Conservation (phyloP, 2,888 invertebrate species). For the Eledona agricola region DNA sequence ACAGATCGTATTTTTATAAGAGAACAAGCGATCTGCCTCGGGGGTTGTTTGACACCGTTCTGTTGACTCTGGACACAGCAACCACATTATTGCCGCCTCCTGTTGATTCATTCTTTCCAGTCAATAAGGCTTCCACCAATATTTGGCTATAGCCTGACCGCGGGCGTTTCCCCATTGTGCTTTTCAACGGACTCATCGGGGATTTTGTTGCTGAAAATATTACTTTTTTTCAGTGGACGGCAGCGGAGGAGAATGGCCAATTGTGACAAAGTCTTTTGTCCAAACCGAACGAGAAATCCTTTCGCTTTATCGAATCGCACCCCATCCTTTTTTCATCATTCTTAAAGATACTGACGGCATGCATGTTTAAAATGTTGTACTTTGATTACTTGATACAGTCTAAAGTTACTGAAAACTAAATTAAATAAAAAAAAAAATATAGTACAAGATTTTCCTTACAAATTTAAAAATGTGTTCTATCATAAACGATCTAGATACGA, state of each 20-base stretch:
- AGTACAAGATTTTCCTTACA: too few species aligned
- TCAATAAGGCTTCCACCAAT: constrained; percentile 47
- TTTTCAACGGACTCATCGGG: constrained; percentile 32
- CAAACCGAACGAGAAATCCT: too few species aligned
- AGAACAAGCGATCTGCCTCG: constrained; percentile 53
- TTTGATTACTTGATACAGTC: too few species aligned
- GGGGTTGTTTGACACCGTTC: constrained; percentile 48
- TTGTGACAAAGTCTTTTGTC: too few species aligned
- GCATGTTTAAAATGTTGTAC: too few species aligned
- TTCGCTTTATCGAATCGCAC: too few species aligned
- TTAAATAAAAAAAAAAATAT: too few species aligned
- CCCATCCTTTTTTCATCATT: too few species aligned
- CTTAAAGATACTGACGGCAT: too few species aligned
- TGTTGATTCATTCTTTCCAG: constrained; percentile 52
- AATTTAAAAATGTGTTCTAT: too few species aligned
- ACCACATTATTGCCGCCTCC: constrained; percentile 54
- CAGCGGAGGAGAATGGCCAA: constrained; percentile 14
- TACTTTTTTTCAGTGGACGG: constrained; percentile 20
- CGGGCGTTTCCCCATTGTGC: constrained; percentile 34
- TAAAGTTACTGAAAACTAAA: too few species aligned
- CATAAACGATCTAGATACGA: too few species aligned
- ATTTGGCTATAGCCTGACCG: constrained; percentile 39
- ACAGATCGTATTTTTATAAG: constrained; percentile 49
- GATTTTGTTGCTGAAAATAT: constrained; percentile 36
- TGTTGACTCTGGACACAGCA: constrained; percentile 52